Conservation (phyloP, 35 echinoderm and acorn worm genomes). For the Ophiothrix spiculata region DNA sequence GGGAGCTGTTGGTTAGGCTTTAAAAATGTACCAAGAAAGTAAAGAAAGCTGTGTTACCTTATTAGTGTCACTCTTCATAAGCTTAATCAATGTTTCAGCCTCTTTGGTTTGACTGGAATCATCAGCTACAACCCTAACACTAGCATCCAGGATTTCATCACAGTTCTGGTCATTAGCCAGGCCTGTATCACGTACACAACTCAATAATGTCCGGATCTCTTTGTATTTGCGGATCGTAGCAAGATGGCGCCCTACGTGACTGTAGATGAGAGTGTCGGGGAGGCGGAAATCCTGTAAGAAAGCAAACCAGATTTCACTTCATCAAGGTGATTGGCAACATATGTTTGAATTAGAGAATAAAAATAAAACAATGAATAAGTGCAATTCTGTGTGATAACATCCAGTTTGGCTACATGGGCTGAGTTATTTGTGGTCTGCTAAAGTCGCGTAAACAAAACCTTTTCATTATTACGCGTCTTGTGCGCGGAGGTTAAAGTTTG, state of each 20-base stretch:
- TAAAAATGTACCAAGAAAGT: too few species aligned
- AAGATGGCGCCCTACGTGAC: slow-evolving; percentile 59
- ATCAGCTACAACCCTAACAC: slow-evolving; percentile 67
- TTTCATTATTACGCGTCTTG: too few species aligned
- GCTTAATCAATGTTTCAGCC: slow-evolving; percentile 81
- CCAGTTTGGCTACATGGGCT: not conserved
- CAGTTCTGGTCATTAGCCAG: slow-evolving; percentile 63
- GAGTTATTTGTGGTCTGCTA: too few species aligned
- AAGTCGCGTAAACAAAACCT: too few species aligned
- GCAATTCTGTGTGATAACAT: too few species aligned
- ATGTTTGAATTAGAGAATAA: too few species aligned
- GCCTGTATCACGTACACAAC: slow-evolving; percentile 56
- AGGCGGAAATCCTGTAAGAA: slow-evolving; percentile 79
- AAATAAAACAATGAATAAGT: too few species aligned
- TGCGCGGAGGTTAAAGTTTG: too few species aligned
- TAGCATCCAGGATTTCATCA: slow-evolving; percentile 73
- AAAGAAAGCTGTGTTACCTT: too few species aligned
- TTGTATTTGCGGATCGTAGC: slow-evolving; percentile 60
- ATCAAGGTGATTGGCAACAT: too few species aligned
- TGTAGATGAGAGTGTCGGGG: slow-evolving; percentile 71
- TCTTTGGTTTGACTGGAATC: slow-evolving; percentile 66
- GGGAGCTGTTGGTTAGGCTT: too few species aligned
- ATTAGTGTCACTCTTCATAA: slow-evolving; percentile 83
- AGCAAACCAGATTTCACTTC: too few species aligned
- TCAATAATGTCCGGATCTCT: slow-evolving; percentile 67